phyloP scores from a whole-genome alignment of 2,888 invertebrate species.

The Cryptus armator region DNA sequence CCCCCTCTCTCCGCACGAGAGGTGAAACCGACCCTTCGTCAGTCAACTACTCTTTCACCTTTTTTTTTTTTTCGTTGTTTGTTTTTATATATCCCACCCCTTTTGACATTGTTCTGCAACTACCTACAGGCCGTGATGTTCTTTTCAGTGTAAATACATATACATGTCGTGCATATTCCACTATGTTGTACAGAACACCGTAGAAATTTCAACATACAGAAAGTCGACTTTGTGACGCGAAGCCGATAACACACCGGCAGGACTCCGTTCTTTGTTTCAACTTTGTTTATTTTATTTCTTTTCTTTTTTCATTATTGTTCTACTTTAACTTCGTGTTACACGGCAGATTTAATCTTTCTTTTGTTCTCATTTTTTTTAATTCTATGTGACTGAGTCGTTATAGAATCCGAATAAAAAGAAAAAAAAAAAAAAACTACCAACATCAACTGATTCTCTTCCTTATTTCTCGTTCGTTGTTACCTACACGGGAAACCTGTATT shows the following conservation, averaged over 20 bases:
- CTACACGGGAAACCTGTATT: not conserved
- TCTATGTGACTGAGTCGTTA: not conserved
- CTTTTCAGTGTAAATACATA: not conserved
- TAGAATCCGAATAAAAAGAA: not conserved
- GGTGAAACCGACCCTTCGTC: conserved; percentile 19
- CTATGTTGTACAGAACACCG: not conserved
- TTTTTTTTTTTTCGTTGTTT: conserved; percentile 23
- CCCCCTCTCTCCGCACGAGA: conserved; percentile 35
- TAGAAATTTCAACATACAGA: not conserved
- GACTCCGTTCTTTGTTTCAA: conserved; percentile 5
- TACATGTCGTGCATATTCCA: conserved; percentile 11
- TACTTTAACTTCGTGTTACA: not conserved
- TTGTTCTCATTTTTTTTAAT: not conserved
- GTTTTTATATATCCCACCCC: not conserved
- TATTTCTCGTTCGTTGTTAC: not conserved
- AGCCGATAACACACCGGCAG: not conserved
- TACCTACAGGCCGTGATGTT: not conserved
- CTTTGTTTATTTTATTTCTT: not conserved
- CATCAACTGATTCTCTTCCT: not conserved
- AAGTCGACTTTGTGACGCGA: not conserved
- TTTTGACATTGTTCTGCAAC: conserved; percentile 21
- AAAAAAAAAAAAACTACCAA: not conserved
- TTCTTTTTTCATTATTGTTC: not conserved
- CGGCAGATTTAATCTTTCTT: not conserved
- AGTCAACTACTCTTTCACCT: conserved; percentile 35